Evolutionary conservation across 35 echinoderm and acorn worm genomes (phyloP).

Genomic region (Patiria miniata): DNA sequence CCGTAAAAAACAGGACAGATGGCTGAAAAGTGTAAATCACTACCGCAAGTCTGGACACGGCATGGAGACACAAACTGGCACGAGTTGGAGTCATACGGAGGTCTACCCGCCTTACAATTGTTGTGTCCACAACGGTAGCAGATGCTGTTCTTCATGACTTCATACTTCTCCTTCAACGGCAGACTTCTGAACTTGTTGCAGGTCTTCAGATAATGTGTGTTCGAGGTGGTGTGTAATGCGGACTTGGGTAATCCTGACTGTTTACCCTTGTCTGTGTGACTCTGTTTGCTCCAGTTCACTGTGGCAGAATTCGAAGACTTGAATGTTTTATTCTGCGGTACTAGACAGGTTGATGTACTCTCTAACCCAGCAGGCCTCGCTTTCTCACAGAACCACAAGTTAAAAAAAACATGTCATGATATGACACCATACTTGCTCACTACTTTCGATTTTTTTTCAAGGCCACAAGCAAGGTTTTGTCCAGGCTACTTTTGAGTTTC

Average conservation of each 20-base stretch:
- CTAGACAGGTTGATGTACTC: constrained; percentile 17
- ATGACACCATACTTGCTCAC: too few relatives aligned
- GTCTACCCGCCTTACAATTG: constrained; percentile 71
- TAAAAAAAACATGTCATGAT: too few relatives aligned
- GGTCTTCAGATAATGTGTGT: constrained; percentile 38
- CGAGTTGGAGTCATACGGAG: constrained; percentile 54
- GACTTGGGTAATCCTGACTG: constrained; percentile 40
- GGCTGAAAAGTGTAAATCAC: constrained; percentile 63
- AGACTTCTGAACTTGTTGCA: constrained; percentile 72
- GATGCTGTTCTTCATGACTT: constrained; percentile 66
- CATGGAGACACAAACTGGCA: constrained; percentile 82
- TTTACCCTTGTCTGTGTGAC: neutral
- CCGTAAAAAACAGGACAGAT: constrained; percentile 73
- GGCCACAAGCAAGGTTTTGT: too few relatives aligned
- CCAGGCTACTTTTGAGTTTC: too few relatives aligned
- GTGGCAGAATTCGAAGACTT: constrained; percentile 66
- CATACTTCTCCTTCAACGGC: constrained; percentile 61
- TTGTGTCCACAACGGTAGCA: constrained; percentile 76
- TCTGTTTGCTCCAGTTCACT: neutral
- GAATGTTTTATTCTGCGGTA: neutral
- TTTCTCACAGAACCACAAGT: too few relatives aligned
- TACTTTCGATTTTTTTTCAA: too few relatives aligned
- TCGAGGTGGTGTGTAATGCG: constrained; percentile 42
- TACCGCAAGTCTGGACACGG: constrained; percentile 37
- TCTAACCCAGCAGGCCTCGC: constrained; percentile 8